Base-by-base conservation (phyloP, 2,888 invertebrate species). In the Euphydryas editha region DNA sequence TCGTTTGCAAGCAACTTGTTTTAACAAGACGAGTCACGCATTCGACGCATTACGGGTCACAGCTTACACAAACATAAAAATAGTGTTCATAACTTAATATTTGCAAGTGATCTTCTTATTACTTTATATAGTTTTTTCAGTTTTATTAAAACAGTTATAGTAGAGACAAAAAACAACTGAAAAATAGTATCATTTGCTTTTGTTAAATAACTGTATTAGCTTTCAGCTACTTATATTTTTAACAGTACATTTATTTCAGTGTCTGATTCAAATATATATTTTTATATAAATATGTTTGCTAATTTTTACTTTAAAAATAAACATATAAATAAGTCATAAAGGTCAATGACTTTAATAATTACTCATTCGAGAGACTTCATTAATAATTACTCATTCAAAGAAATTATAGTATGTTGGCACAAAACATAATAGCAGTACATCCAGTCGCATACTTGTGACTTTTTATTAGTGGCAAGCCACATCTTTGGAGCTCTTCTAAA, bases 1-100 rank as follows among this genome's bases (percentile, higher is more conserved):
- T 86, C 79, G 78, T 77, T 77, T 78, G 69, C 75, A 85, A 87
- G 86, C 81, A 80, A 77, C 83, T 82, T 85, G 87, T 85, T 86
- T 87, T 85, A 86, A 88, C 76, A 84, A 84, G 88, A 87, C 83
- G 84, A 62, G 58, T 64, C 64, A 64, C 58, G 58, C 64, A 51
- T 58, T 44, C 44, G 30, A 42, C 21, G 58, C 21, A 39, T 39
- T 58, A 39, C 42, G 20, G 20, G 59, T 54, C 51, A 51, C 11
- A 4, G 3, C n/a, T 15, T 54, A 54, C 30, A 30, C 17, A 30
- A 10, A 11, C 4, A 54, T 54, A 30, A 0, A 10, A 24, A 17
- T 13, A 36, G 30, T 54, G 17, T 7, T 54, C 10, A 24, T 5
- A 54, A 5, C 30, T 36, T 36, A 36, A 36, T 54, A 36, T 24